Base-by-base conservation (phyloP, 2,888 invertebrate genomes). In the Habrosyne pyritoides region DNA sequence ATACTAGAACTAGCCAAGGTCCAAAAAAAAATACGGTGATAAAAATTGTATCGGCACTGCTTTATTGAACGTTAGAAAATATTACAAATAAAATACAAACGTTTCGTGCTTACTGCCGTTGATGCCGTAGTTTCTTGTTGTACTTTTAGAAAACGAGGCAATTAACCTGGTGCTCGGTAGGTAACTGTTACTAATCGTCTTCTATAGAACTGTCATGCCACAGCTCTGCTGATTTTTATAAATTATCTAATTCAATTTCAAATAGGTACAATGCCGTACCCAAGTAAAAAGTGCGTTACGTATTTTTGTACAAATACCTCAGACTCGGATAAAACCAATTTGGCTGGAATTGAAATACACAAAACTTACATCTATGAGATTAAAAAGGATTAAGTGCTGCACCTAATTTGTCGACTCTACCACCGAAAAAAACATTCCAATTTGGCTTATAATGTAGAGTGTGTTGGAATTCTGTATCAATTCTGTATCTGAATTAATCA, bases 171-270 rank as follows among this genome's bases (percentile, higher is more conserved):
- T 61, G 63, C 60, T 53, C 64, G 62, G 64, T 28, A 28, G 26
- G 3, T 74, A 72, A 73, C 75, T 79, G 79, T 79, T 70, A 74
- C 78, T 75, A 80, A 81, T 79, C 67, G 70, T 56, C 57, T 62
- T 59, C 64, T 67, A 70, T 72, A 67, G 67, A 18, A 62, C 18
- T 28, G 5, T 22, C 28, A 30, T 28, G 28, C 6, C 1, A 18
- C 21, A 28, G 14, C 28, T 18, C 14, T 42, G 7, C 18, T 42
- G 18, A 42, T 42, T 24, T 24, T 24, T 24, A 5, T 24, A 5
- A 24, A 24, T 24, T 24, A 7, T 24, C 4, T 24, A 33, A 33
- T 33, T 12, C 12, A 33, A 33, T 33, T 33, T 33, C 2, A 33
- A 10, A 33, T 33, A 10, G 4, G 7, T 24, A 7, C 7, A 33